Percentiles rank a stretch among this genome's conserved stretches.
Conservation (phyloP, 2,113 vertebrate species). For the Neodon shergylaensis region DNA sequence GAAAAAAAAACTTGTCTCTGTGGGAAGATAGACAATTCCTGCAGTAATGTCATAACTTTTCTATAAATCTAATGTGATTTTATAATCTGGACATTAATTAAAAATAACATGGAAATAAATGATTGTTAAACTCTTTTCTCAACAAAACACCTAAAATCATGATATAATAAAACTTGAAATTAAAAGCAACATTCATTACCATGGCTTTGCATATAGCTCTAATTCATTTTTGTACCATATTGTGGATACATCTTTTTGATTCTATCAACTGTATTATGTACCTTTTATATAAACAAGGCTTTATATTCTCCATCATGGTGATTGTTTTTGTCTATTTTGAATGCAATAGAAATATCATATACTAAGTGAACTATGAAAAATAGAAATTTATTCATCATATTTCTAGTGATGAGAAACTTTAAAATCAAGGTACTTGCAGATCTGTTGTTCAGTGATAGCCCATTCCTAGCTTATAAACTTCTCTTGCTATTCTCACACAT, state of each 20-base stretch:
- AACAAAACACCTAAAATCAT: neutral
- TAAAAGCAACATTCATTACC: neutral
- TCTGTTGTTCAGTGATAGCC: neutral
- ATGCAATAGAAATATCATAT: neutral
- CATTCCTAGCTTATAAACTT: neutral
- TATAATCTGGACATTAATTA: neutral
- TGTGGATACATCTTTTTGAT: neutral
- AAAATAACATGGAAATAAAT: neutral
- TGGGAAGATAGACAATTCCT: neutral
- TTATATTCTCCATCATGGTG: neutral
- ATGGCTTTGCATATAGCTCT: neutral
- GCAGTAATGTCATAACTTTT: neutral
- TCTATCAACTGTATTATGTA: neutral
- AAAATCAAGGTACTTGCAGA: neutral
- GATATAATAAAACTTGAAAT: neutral
- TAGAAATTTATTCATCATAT: neutral
- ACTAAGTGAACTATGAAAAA: neutral
- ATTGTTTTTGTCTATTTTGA: neutral
- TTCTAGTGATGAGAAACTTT: neutral
- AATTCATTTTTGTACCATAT: neutral
- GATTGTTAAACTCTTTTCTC: neutral
- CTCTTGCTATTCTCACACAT: neutral
- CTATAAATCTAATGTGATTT: neutral
- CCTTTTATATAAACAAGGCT: neutral
- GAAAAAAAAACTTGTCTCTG: neutral